These are phyloP conservation scores for Anguilla rostrata DNA, from an alignment of 2,113 vertebrate genomes.

Conservation along the genomic window DNA sequence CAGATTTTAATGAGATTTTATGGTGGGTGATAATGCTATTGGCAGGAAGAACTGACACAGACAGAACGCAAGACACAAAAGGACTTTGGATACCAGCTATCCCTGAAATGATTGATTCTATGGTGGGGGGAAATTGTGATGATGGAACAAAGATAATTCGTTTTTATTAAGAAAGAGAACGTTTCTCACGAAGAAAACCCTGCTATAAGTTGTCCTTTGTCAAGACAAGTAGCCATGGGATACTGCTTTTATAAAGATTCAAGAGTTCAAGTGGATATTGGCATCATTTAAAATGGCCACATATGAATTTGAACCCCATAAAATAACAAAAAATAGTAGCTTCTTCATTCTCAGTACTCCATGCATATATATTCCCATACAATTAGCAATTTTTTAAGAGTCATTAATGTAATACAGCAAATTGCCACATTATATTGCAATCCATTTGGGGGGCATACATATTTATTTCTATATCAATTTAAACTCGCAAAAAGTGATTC, in stretches of 20 bases:
- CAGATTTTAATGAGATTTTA: neutral
- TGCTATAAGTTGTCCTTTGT: neutral
- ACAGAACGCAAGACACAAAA: neutral
- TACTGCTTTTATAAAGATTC: neutral
- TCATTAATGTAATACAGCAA: too few species aligned
- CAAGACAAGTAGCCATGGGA: neutral
- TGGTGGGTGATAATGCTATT: conserved; percentile 3
- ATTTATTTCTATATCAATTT: too few species aligned
- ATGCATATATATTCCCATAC: too few species aligned
- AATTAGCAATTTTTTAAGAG: too few species aligned
- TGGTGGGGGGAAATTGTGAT: neutral
- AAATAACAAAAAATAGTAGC: too few species aligned
- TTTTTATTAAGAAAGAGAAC: neutral
- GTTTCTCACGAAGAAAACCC: neutral
- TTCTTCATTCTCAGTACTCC: too few species aligned
- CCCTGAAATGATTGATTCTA: neutral
- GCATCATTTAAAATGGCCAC: neutral
- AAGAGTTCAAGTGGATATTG: neutral
- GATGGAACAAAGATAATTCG: neutral
- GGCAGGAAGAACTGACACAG: neutral
- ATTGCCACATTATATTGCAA: too few species aligned
- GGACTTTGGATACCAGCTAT: neutral
- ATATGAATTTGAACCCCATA: neutral
- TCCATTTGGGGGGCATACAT: too few species aligned
- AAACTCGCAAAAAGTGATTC: too few species aligned